phyloP scores from a whole-genome alignment of 92 coral and sea anemone species.

The Muricea muricata region DNA sequence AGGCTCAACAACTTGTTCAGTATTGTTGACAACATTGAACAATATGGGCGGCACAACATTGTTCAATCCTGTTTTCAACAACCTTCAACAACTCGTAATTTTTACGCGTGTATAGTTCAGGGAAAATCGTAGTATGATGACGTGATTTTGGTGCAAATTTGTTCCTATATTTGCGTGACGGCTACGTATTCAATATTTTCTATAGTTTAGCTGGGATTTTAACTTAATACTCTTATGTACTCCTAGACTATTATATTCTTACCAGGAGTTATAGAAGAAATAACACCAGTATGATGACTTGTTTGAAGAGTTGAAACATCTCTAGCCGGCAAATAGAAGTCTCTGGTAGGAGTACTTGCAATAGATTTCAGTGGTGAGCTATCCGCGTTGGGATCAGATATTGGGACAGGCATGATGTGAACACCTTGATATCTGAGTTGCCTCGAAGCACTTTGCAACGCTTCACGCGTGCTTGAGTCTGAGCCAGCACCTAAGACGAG shows the following conservation, averaged over 20 bases:
- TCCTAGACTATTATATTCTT: no score
- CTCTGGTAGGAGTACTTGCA: slow-evolving; percentile 3
- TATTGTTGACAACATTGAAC: no score
- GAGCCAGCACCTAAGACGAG: slow-evolving; percentile 29
- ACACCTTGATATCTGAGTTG: slow-evolving; percentile 26
- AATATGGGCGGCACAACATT: no score
- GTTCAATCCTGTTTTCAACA: no score
- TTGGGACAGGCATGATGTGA: slow-evolving; percentile 18
- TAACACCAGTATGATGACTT: background rate
- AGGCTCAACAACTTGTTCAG: no score
- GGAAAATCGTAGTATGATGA: no score
- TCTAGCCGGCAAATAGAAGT: background rate
- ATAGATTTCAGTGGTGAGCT: slow-evolving; percentile 6
- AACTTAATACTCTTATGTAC: background rate
- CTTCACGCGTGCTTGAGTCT: background rate
- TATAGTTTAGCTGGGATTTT: background rate
- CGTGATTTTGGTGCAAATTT: no score
- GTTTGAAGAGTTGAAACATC: background rate
- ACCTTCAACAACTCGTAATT: no score
- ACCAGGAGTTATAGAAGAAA: slow-evolving; percentile 6
- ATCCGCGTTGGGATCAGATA: background rate
- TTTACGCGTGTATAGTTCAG: no score
- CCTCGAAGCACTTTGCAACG: background rate
- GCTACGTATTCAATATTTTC: no score
- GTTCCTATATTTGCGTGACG: no score